Evolutionary conservation across 2,888 invertebrate genomes (phyloP).

Genomic region (Mystacides longicornis): DNA sequence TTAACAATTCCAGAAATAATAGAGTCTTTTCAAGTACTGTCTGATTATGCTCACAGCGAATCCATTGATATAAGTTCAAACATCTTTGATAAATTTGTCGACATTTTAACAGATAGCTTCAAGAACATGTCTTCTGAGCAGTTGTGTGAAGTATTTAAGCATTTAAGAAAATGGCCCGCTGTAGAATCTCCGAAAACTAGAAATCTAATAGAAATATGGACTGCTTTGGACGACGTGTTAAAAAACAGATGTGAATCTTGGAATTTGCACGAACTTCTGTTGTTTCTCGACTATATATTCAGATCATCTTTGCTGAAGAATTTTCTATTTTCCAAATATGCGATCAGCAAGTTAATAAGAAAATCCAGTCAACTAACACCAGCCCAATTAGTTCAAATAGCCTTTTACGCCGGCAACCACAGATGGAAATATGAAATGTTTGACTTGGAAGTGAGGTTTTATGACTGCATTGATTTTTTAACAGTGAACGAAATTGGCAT

Average conservation of each 20-base stretch:
- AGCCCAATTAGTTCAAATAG: slow-evolving; percentile 56
- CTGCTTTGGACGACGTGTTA: slow-evolving; percentile 60
- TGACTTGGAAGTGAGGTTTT: slow-evolving; percentile 55
- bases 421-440: slow-evolving; percentile 54
- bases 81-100: slow-evolving; percentile 40
- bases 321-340: slow-evolving; percentile 49
- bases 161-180: slow-evolving; percentile 46
- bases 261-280: slow-evolving; percentile 48
- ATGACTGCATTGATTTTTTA: slow-evolving; percentile 47
- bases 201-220: slow-evolving; percentile 60
- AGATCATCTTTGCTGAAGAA: slow-evolving; percentile 47
- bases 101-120: slow-evolving; percentile 45
- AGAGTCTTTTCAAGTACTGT: slow-evolving; percentile 35
- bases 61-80: slow-evolving; percentile 36
- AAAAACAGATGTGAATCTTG: slow-evolving; percentile 41
- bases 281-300: slow-evolving; percentile 58
- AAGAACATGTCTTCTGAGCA: slow-evolving; percentile 50
- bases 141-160: slow-evolving; percentile 45
- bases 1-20: slow-evolving; percentile 33
- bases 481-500: slow-evolving; percentile 61
- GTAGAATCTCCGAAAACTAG: slow-evolving; percentile 45
- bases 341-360: slow-evolving; percentile 48
- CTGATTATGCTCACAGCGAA: slow-evolving; percentile 35
- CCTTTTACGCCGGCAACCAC: slow-evolving; percentile 58
- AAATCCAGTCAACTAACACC: slow-evolving; percentile 53